Conservation (phyloP, 2,888 invertebrate genomes). For the Lampropteryx suffumata region DNA sequence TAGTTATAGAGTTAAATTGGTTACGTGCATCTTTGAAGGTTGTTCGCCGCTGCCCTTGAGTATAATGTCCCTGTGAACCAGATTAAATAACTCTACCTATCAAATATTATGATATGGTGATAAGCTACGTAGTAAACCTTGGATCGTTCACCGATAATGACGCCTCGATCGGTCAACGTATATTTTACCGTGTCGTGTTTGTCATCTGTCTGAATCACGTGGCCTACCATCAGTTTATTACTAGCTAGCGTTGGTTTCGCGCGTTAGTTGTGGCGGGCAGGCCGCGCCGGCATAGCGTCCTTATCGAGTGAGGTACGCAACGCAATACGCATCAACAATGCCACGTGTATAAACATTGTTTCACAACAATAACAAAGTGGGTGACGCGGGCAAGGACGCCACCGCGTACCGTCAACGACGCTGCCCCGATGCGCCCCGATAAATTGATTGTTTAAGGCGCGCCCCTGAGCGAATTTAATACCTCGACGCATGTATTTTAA, state of each 20-base stretch:
- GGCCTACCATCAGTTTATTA: constrained; percentile 71
- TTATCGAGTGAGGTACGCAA: constrained; percentile 59
- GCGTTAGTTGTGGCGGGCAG: constrained; percentile 73
- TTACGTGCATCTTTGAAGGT: no score
- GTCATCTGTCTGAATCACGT: constrained; percentile 78
- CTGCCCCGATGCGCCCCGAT: constrained; percentile 42
- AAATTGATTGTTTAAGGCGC: constrained; percentile 48
- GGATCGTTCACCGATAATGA: constrained; percentile 55
- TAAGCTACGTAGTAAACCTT: constrained; percentile 38
- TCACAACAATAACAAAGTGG: constrained; percentile 78
- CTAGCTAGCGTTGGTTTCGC: constrained; percentile 62
- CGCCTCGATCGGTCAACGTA: constrained; percentile 56
- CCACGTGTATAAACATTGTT: constrained; percentile 81
- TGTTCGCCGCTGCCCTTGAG: neutral
- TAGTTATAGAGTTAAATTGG: no score
- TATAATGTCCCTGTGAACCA: constrained; percentile 4
- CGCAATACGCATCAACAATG: constrained; percentile 64
- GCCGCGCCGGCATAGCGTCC: constrained; percentile 66
- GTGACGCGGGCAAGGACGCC: constrained; percentile 67
- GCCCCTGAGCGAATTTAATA: constrained; percentile 14
- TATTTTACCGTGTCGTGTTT: constrained; percentile 64
- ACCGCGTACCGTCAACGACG: constrained; percentile 46
- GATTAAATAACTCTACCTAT: constrained; percentile 23
- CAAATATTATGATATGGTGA: constrained; percentile 21
- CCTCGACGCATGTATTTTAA: no score